These are phyloP conservation scores for Syngnathus acus DNA, from an alignment of 2,797 vertebrate species.

Conservation along the genomic window DNA sequence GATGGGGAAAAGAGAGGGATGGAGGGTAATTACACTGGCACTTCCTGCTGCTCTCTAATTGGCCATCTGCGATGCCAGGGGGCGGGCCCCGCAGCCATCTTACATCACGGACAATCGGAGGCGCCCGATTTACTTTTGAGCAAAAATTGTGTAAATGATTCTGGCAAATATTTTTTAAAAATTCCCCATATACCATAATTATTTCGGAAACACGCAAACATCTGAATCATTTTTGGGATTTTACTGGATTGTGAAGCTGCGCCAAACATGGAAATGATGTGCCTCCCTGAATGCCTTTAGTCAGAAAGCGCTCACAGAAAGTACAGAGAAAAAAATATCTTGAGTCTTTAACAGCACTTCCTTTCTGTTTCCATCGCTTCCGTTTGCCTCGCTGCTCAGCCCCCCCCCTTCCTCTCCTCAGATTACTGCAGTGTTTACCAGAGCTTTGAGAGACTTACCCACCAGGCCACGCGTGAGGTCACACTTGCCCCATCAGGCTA, in stretches of 20 bases:
- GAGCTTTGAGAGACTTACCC: slow-evolving; percentile 68
- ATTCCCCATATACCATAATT: too few species aligned
- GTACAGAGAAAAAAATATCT: not conserved
- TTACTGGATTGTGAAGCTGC: not conserved
- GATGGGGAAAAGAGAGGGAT: slow-evolving; percentile 50
- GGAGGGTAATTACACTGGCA: slow-evolving; percentile 60
- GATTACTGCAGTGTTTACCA: slow-evolving; percentile 66
- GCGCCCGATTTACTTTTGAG: slow-evolving; percentile 16
- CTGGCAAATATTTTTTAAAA: too few species aligned
- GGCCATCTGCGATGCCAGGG: slow-evolving; percentile 67
- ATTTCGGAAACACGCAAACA: not conserved
- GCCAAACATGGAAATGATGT: not conserved
- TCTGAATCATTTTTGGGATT: not conserved
- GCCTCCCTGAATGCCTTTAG: slow-evolving; percentile 17
- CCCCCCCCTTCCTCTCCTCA: slow-evolving; percentile 28
- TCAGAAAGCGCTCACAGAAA: slow-evolving; percentile 24
- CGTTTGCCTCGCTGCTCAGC: slow-evolving; percentile 2
- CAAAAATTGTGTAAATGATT: not conserved
- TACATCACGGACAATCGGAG: slow-evolving; percentile 44
- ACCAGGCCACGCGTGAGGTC: slow-evolving; percentile 60
- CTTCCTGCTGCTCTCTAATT: slow-evolving; percentile 72
- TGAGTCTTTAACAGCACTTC: slow-evolving; percentile 15
- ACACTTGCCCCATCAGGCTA: slow-evolving; percentile 48
- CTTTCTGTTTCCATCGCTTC: slow-evolving; percentile 6
- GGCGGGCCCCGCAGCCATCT: slow-evolving; percentile 58